Percentiles rank a stretch among this genome's conserved stretches.
phyloP scores from a whole-genome alignment of 1,140 invertebrate species.

The Varroa destructor region DNA sequence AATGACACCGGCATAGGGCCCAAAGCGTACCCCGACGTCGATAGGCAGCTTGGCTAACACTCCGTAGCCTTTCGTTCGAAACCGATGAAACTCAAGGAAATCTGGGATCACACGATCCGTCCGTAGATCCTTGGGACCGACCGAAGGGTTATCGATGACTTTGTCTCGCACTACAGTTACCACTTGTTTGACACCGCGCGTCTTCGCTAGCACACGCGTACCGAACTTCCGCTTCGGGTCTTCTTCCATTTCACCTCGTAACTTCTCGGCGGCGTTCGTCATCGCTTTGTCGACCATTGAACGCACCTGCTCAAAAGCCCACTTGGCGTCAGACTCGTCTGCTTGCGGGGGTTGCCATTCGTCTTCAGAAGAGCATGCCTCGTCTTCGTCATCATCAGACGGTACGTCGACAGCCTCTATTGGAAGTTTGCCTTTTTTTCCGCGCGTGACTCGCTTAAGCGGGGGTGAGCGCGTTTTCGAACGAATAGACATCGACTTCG shows the following conservation, averaged over 20 bases:
- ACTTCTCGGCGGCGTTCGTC: conserved; percentile 22
- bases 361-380: conserved; percentile 10
- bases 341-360: conserved; percentile 24
- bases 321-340: conserved; percentile 14
- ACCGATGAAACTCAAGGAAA: conserved; percentile 25
- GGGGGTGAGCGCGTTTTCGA: conserved; percentile 20
- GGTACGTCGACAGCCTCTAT: background rate
- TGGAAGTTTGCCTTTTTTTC: conserved; percentile 13
- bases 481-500: conserved; percentile 2
- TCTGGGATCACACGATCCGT: conserved; percentile 21
- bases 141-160: conserved; percentile 15
- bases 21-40: conserved; percentile 8
- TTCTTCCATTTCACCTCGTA: conserved; percentile 18
- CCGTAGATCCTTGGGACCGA: conserved; percentile 3
- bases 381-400: conserved; percentile 16
- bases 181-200: conserved; percentile 15
- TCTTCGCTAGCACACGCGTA: background rate
- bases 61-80: conserved; percentile 15
- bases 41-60: conserved; percentile 19
- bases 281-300: conserved; percentile 18
- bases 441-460: conserved; percentile 16
- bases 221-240: conserved; percentile 26
- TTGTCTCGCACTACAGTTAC: conserved; percentile 20
- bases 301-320: conserved; percentile 16
- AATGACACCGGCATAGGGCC: conserved; percentile 20